Percentiles rank a stretch among this genome's conserved stretches.
Conservation (phyloP, 2,113 vertebrate genomes). For the Puffinus mauretanicus region DNA sequence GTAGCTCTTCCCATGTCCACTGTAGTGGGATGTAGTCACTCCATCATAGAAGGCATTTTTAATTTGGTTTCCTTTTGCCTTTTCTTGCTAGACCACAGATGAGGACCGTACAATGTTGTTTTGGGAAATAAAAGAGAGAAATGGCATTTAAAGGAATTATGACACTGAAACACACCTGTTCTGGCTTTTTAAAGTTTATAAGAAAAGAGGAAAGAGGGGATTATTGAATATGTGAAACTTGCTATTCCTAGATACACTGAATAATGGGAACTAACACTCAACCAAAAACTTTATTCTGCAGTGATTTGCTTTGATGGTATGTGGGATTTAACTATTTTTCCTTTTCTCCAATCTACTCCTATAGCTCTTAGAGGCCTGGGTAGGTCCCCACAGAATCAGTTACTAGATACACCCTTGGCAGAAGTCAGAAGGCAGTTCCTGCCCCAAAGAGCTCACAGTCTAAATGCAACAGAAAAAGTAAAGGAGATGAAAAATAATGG, state of each 20-base stretch:
- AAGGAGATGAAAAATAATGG: background rate
- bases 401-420: background rate
- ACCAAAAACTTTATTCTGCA: background rate
- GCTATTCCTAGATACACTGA: background rate
- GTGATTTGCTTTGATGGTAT: background rate
- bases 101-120: background rate
- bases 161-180: background rate
- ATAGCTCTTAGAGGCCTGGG: background rate
- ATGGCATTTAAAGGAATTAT: background rate
- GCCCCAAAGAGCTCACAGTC: background rate
- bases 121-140: background rate
- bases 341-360: background rate
- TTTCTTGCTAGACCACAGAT: background rate
- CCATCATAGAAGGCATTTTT: too few species aligned
- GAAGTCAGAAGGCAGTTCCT: background rate
- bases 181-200: background rate
- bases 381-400: background rate
- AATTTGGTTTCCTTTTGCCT: background rate
- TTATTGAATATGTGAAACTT: background rate
- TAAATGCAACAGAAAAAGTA: background rate
- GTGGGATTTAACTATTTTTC: background rate
- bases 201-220: background rate
- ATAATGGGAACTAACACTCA: background rate
- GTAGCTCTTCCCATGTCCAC: too few species aligned
- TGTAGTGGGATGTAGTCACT: too few species aligned